Evolutionary conservation across 2,888 invertebrate species (phyloP).

Genomic region (Anorthoa munda): DNA sequence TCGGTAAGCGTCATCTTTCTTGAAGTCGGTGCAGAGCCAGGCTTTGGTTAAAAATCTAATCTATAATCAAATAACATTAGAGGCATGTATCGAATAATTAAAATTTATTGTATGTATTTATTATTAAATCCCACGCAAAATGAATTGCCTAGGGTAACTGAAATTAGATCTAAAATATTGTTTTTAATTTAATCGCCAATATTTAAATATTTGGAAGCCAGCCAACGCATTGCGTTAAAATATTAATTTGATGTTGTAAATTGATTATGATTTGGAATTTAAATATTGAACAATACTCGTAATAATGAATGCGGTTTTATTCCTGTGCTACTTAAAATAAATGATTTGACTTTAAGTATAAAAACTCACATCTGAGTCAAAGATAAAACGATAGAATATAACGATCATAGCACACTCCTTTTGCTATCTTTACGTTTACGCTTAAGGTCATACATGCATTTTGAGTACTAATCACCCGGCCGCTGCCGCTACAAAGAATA

Average conservation of each 20-base stretch:
- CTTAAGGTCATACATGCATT: too few species aligned
- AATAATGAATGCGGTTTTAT: neutral
- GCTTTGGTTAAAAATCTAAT: too few species aligned
- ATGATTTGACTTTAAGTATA: too few species aligned
- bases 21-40: too few species aligned
- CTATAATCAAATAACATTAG: neutral
- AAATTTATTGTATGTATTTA: constrained; percentile 6
- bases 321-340: neutral
- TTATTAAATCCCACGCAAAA: constrained; percentile 31
- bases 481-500: too few species aligned
- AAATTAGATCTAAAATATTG: constrained; percentile 37
- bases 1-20: neutral
- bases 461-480: too few species aligned
- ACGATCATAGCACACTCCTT: too few species aligned
- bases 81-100: neutral
- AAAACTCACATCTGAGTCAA: too few species aligned
- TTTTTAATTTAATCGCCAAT: constrained; percentile 47
- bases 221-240: constrained; percentile 44
- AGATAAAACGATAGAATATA: too few species aligned
- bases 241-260: constrained; percentile 41
- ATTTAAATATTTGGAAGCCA: constrained; percentile 42
- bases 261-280: constrained; percentile 26
- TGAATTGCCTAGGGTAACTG: constrained; percentile 34
- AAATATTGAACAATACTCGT: constrained; percentile 38
- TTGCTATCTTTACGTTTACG: too few species aligned